Evolutionary conservation across 2,113 vertebrate genomes (phyloP).

Genomic region (Odontesthes bonariensis): DNA sequence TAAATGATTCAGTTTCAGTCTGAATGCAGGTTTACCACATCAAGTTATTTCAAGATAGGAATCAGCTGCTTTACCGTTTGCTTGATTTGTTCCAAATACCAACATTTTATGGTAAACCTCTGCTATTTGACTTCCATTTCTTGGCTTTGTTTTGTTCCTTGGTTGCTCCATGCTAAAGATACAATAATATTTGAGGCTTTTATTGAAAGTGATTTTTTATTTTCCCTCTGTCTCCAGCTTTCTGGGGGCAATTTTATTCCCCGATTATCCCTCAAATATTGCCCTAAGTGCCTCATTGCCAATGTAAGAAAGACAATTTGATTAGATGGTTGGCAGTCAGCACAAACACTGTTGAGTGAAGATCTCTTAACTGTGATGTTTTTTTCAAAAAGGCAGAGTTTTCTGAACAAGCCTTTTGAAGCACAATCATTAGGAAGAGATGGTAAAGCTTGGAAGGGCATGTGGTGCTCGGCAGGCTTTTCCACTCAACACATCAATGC

Average conservation of each 20-base stretch:
- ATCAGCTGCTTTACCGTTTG: neutral
- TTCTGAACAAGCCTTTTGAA: slow-evolving; percentile 40
- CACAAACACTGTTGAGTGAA: slow-evolving; percentile 33
- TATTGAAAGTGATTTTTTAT: slow-evolving; percentile 42
- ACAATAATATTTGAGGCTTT: slow-evolving; percentile 35
- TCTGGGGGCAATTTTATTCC: slow-evolving; percentile 26
- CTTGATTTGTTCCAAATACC: neutral
- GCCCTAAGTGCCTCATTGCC: slow-evolving; percentile 38
- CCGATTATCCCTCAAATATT: slow-evolving; percentile 48
- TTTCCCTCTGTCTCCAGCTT: slow-evolving; percentile 28
- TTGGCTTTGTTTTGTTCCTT: neutral
- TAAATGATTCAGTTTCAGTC: neutral
- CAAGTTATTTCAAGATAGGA: too few species aligned
- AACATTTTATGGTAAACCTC: neutral
- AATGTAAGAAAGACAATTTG: slow-evolving; percentile 42
- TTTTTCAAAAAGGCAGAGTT: slow-evolving; percentile 13
- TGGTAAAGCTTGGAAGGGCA: slow-evolving; percentile 35
- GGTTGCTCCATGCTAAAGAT: slow-evolving; percentile 5
- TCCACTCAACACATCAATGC: slow-evolving; percentile 25
- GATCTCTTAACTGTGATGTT: slow-evolving; percentile 2
- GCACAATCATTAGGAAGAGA: slow-evolving; percentile 23
- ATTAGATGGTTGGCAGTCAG: slow-evolving; percentile 23
- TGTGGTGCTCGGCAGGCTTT: slow-evolving; percentile 13
- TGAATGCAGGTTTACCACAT: neutral
- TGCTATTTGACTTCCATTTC: neutral